A percentile compares a stretch with the other conserved stretches of the same genome.
These are phyloP conservation scores for Sebastes umbrosus DNA, from an alignment of 2,797 vertebrate species.

Conservation along the genomic window DNA sequence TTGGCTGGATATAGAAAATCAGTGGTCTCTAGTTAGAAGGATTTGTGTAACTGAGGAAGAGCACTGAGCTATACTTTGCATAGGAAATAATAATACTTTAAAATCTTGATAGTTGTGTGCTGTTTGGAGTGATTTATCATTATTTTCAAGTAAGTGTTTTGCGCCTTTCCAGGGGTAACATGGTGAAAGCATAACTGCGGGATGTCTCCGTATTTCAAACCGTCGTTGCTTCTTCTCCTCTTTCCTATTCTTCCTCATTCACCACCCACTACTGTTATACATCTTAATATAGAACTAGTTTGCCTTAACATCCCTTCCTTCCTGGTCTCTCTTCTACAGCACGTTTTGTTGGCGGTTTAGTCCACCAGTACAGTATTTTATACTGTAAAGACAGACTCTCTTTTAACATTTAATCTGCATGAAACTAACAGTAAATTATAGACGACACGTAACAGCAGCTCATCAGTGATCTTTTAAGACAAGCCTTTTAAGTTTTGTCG, in stretches of 20 bases:
- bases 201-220: background rate
- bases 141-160: background rate
- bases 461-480: slow-evolving; percentile 80
- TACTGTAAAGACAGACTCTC: slow-evolving; percentile 55
- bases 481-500: slow-evolving; percentile 78
- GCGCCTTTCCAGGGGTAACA: background rate
- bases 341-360: slow-evolving; percentile 31
- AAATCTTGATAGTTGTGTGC: background rate
- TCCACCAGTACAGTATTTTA: slow-evolving; percentile 48
- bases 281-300: slow-evolving; percentile 27
- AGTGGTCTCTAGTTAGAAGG: background rate
- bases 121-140: background rate
- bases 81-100: background rate
- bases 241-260: slow-evolving; percentile 3
- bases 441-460: slow-evolving; percentile 77
- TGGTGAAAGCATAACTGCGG: background rate
- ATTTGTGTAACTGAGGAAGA: background rate
- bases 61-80: background rate
- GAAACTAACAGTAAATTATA: slow-evolving; percentile 79
- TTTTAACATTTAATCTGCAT: slow-evolving; percentile 73
- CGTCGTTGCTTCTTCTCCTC: slow-evolving; percentile 1
- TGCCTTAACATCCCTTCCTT: slow-evolving; percentile 21
- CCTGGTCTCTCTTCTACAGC: slow-evolving; percentile 34
- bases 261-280: background rate
- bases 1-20: background rate